Percentiles rank a stretch among this genome's conserved stretches.
phyloP scores from a whole-genome alignment of 2,888 invertebrate genomes.

The Lasioglossum lativentre region DNA sequence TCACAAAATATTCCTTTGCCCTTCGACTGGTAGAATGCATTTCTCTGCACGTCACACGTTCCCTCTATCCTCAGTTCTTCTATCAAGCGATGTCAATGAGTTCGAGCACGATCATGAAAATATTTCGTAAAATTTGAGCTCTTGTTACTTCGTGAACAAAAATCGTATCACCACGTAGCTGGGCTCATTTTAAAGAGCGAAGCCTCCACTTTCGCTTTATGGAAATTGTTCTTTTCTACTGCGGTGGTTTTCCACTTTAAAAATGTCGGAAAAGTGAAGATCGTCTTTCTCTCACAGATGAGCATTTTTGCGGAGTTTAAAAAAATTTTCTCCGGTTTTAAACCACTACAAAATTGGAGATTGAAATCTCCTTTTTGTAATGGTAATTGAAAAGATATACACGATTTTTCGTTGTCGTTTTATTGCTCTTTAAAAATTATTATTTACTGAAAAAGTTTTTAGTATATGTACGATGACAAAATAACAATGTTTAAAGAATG shows the following conservation, averaged over 20 bases:
- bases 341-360: neutral
- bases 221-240: neutral
- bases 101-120: neutral
- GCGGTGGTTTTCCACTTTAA: neutral
- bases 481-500: too few species aligned
- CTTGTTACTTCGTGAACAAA: neutral
- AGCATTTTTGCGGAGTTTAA: neutral
- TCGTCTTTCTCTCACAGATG: neutral
- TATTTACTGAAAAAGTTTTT: too few species aligned
- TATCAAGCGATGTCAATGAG: neutral
- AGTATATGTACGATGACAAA: too few species aligned
- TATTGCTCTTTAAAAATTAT: neutral
- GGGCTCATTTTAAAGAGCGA: neutral
- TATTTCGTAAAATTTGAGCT: neutral
- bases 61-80: neutral
- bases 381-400: neutral
- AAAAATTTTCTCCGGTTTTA: neutral
- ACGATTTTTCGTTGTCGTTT: neutral
- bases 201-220: neutral
- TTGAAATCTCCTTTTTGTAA: neutral
- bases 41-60: neutral
- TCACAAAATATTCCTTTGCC: constrained; percentile 46
- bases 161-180: neutral
- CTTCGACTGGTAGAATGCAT: neutral
- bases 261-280: neutral